Conservation (phyloP, 2,888 invertebrate species). For the Opisthograptis luteolata region DNA sequence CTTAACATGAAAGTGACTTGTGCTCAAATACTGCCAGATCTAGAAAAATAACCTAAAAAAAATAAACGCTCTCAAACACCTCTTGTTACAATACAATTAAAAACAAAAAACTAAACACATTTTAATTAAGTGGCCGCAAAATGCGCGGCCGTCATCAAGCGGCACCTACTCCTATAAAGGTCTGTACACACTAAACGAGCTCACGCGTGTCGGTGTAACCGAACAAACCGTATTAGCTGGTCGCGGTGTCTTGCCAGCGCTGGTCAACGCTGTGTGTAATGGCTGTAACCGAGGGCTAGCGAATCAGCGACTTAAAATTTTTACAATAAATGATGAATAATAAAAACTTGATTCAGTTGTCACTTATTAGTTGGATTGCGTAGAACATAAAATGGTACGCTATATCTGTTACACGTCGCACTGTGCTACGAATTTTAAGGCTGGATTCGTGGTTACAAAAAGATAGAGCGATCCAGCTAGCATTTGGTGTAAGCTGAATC, state of each 20-base stretch:
- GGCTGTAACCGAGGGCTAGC: constrained; percentile 30
- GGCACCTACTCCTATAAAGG: constrained; percentile 23
- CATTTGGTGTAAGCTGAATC: no score
- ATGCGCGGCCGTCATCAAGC: not conserved
- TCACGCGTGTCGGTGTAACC: constrained; percentile 36
- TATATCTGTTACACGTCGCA: no score
- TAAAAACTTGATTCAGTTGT: no score
- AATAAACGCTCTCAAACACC: no score
- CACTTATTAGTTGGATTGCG: no score
- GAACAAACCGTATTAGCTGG: constrained; percentile 38
- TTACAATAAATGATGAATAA: not conserved
- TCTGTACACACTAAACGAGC: constrained; percentile 25
- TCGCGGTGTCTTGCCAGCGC: constrained; percentile 39
- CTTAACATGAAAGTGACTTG: no score
- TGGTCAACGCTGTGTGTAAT: constrained; percentile 46
- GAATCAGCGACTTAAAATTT: constrained; percentile 5
- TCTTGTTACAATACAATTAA: not conserved
- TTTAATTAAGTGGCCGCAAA: constrained; percentile 1
- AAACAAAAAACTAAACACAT: not conserved
- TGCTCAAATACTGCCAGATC: no score
- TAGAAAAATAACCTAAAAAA: no score
- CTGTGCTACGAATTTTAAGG: no score
- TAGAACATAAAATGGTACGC: no score
- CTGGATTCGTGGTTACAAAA: no score
- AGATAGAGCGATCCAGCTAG: no score